A percentile compares a stretch with the other conserved stretches of the same genome.
Evolutionary conservation across 2,113 vertebrate species (phyloP).

Genomic region (Isurus oxyrinchus): DNA sequence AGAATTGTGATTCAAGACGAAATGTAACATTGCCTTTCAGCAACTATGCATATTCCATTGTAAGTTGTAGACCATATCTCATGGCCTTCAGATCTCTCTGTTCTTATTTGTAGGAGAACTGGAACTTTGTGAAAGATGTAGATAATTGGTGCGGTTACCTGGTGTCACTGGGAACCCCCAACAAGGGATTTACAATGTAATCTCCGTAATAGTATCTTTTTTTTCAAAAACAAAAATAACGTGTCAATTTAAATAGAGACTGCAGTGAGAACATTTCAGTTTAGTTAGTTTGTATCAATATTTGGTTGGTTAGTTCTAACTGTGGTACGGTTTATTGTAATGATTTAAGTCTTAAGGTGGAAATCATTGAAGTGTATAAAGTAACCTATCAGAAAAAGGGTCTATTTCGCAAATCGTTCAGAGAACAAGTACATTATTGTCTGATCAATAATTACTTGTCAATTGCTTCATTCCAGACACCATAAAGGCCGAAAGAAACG

Average conservation of each 20-base stretch:
- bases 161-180: neutral
- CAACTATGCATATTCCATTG: neutral
- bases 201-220: neutral
- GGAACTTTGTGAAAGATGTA: neutral
- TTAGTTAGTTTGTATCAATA: conserved; percentile 7
- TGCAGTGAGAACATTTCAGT: neutral
- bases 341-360: conserved; percentile 21
- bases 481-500: neutral
- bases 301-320: neutral
- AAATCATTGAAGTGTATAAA: conserved; percentile 21
- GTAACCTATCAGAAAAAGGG: conserved; percentile 15
- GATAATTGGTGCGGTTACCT: neutral
- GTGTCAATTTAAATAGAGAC: neutral
- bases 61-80: neutral
- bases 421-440: conserved; percentile 32
- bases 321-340: neutral
- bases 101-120: neutral
- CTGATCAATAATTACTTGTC: conserved; percentile 32
- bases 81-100: neutral
- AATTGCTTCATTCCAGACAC: conserved; percentile 24
- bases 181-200: neutral
- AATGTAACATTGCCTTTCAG: neutral
- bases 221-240: neutral
- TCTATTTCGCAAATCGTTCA: conserved; percentile 29
- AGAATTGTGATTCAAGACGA: neutral